Percentiles rank a stretch among this genome's conserved stretches.
Conservation (phyloP, 2,113 vertebrate genomes). For the Labeo rohita region DNA sequence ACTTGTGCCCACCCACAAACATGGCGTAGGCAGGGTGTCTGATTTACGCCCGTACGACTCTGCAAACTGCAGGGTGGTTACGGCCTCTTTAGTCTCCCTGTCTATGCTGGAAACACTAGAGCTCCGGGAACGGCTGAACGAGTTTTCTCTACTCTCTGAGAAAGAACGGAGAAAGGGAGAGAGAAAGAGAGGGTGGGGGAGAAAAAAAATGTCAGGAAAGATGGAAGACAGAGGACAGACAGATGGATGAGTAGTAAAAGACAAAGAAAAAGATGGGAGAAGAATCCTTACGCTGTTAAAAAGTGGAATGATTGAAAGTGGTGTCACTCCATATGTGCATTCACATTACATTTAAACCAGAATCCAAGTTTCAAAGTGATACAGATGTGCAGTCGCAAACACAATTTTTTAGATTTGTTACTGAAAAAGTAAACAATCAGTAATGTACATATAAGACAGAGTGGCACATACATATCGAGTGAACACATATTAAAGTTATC, state of each 20-base stretch:
- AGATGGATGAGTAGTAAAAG: neutral
- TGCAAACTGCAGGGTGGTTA: slow-evolving; percentile 92
- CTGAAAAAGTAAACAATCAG: neutral
- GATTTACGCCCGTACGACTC: slow-evolving; percentile 90
- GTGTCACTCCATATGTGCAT: neutral
- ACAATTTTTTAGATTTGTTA: neutral
- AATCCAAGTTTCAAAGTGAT: neutral
- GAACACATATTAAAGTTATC: neutral
- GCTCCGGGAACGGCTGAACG: slow-evolving; percentile 95
- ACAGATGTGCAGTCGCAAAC: neutral
- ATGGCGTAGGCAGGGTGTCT: slow-evolving; percentile 82
- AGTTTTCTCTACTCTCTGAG: slow-evolving; percentile 93
- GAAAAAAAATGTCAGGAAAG: slow-evolving; percentile 13
- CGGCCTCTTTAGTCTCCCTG: slow-evolving; percentile 92
- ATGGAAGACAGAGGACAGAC: neutral
- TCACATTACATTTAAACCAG: neutral
- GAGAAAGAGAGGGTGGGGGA: neutral
- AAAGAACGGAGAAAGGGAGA: slow-evolving; percentile 19
- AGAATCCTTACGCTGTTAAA: slow-evolving; percentile 15
- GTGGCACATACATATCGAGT: slow-evolving; percentile 3
- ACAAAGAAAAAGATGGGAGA: neutral
- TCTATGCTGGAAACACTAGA: slow-evolving; percentile 98
- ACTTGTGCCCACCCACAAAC: slow-evolving; percentile 96
- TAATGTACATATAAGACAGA: neutral
- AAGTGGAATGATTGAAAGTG: neutral